These are phyloP conservation scores for Tinamus guttatus DNA, from an alignment of 2,113 vertebrate genomes.

Conservation along the genomic window DNA sequence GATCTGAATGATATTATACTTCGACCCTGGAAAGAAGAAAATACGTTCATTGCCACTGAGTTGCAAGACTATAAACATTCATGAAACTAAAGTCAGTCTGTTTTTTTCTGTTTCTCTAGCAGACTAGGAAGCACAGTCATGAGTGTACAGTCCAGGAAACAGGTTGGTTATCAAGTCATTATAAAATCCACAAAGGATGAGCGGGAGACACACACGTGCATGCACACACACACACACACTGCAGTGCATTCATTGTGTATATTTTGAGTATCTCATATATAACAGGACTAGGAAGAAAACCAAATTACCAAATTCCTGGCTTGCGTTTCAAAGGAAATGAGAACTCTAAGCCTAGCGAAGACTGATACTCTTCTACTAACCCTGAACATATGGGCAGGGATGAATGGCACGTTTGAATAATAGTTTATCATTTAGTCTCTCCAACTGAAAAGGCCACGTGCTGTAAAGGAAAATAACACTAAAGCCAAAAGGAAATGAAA, in stretches of 20 bases:
- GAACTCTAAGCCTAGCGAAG: not conserved
- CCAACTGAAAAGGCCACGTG: not conserved
- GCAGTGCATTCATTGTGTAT: not conserved
- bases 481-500: slow-evolving; percentile 42
- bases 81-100: not conserved
- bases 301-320: not conserved
- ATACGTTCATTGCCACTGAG: not conserved
- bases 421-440: not conserved
- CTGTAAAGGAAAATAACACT: not conserved
- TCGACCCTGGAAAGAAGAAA: slow-evolving; percentile 78
- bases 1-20: slow-evolving; percentile 89
- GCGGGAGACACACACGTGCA: too few relatives aligned
- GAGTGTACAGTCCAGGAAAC: not conserved
- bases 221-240: not conserved
- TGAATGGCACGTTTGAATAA: not conserved
- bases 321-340: not conserved
- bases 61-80: not conserved
- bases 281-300: not conserved
- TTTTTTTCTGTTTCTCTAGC: not conserved
- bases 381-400: not conserved
- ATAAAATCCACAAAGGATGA: not conserved
- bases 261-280: fast-evolving
- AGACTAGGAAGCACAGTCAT: fast-evolving
- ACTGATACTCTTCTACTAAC: not conserved
- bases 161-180: not conserved